Conservation (phyloP, 2,888 invertebrate genomes). For the Salpingus planirostris region DNA sequence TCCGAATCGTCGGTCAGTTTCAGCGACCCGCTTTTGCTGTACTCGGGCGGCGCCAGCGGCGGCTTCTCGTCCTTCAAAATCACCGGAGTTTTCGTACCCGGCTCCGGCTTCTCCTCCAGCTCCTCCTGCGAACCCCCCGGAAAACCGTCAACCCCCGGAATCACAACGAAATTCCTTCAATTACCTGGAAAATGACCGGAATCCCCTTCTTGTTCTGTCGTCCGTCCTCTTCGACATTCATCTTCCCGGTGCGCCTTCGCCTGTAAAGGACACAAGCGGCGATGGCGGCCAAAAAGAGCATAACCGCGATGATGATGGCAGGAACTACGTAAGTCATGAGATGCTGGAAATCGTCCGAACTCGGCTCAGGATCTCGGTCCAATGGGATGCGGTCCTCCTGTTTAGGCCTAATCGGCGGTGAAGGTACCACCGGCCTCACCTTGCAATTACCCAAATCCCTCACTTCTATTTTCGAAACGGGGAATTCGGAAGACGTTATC, state of each 20-base stretch:
- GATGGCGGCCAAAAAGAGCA: constrained; percentile 78
- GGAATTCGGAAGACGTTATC: constrained; percentile 63
- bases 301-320: constrained; percentile 76
- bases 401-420: constrained; percentile 20
- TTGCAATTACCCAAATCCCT: constrained; percentile 53
- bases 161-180: not conserved
- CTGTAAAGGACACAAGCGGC: constrained; percentile 84
- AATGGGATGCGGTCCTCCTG: constrained; percentile 30
- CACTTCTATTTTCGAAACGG: constrained; percentile 55
- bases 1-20: constrained; percentile 49
- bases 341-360: constrained; percentile 57
- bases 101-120: constrained; percentile 84
- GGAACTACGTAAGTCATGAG: constrained; percentile 82
- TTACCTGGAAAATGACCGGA: constrained; percentile 13
- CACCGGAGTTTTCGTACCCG: constrained; percentile 84
- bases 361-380: constrained; percentile 38
- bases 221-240: constrained; percentile 75
- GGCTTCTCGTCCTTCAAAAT: constrained; percentile 94
- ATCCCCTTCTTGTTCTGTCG: constrained; percentile 65
- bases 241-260: constrained; percentile 73
- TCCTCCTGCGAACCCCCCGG: constrained; percentile 98
- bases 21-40: constrained; percentile 45
- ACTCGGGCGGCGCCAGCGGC: constrained; percentile 78
- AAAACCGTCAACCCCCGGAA: constrained; percentile 32
- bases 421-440: constrained; percentile 20